Evolutionary conservation across 2,113 vertebrate species (phyloP).

Genomic region (Perognathus longimembris): DNA sequence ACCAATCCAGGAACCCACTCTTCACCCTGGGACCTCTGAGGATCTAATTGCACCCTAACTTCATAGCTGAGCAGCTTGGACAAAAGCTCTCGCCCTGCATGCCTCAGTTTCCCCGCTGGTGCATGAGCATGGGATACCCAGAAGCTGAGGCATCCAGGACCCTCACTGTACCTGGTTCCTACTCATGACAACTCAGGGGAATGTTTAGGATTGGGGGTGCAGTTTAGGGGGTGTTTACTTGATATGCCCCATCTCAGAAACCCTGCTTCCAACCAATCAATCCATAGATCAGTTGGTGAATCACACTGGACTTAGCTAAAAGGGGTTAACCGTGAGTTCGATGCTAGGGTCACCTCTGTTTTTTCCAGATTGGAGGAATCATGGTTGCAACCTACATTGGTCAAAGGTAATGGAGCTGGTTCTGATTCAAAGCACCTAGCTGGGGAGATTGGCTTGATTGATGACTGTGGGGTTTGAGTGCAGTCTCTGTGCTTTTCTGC

Average conservation of each 20-base stretch:
- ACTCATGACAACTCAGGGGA: background rate
- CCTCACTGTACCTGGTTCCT: background rate
- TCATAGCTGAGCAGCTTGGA: background rate
- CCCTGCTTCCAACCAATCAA: too few relatives aligned
- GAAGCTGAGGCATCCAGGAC: background rate
- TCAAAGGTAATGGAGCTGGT: too few relatives aligned
- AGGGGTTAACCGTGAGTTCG: too few relatives aligned
- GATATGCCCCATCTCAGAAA: too few relatives aligned
- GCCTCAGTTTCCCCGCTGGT: background rate
- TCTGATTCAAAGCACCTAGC: background rate
- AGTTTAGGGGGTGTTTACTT: background rate
- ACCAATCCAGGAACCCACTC: too few relatives aligned
- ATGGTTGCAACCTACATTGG: background rate
- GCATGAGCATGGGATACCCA: background rate
- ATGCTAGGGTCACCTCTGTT: too few relatives aligned
- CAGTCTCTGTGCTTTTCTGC: too few relatives aligned
- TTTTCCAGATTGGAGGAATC: background rate
- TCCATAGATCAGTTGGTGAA: rapidly evolving
- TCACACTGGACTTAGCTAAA: too few relatives aligned
- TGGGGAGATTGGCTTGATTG: too few relatives aligned
- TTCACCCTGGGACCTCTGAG: too few relatives aligned
- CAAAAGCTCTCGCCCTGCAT: background rate
- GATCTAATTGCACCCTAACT: background rate
- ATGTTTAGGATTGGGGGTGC: background rate
- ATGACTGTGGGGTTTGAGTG: too few relatives aligned